These are phyloP conservation scores for Galerucella nymphaeae DNA, from an alignment of 2,888 invertebrate species.

Conservation along the genomic window DNA sequence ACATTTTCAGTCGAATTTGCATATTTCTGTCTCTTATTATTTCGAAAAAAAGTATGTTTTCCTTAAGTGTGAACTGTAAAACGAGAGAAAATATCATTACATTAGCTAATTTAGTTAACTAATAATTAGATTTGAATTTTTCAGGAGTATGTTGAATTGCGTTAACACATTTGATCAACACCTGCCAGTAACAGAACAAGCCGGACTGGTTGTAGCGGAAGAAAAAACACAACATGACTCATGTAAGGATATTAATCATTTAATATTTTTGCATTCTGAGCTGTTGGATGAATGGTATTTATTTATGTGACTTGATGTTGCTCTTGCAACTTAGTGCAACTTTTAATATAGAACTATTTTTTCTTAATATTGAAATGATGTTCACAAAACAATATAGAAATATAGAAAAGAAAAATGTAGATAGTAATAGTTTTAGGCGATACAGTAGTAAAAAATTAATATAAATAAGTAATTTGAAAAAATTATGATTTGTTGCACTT, in stretches of 20 bases:
- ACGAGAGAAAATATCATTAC: neutral
- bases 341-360: slow-evolving; percentile 18
- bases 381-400: neutral
- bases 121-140: slow-evolving; percentile 62
- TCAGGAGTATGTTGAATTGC: slow-evolving; percentile 95
- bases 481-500: no score
- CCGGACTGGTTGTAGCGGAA: slow-evolving; percentile 81
- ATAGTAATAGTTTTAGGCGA: neutral
- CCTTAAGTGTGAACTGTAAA: neutral
- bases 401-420: neutral
- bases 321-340: slow-evolving; percentile 11
- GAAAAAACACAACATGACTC: slow-evolving; percentile 83
- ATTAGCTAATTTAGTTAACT: slow-evolving; percentile 24
- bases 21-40: neutral
- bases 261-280: slow-evolving; percentile 5
- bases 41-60: neutral
- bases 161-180: slow-evolving; percentile 93
- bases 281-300: slow-evolving; percentile 12
- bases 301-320: slow-evolving; percentile 5
- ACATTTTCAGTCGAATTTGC: neutral
- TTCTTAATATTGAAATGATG: neutral
- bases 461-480: no score
- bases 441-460: no score
- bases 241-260: slow-evolving; percentile 70
- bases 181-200: slow-evolving; percentile 82